Base-by-base conservation (phyloP, 92 coral and sea anemone species). In the Palythoa caribaeorum region DNA sequence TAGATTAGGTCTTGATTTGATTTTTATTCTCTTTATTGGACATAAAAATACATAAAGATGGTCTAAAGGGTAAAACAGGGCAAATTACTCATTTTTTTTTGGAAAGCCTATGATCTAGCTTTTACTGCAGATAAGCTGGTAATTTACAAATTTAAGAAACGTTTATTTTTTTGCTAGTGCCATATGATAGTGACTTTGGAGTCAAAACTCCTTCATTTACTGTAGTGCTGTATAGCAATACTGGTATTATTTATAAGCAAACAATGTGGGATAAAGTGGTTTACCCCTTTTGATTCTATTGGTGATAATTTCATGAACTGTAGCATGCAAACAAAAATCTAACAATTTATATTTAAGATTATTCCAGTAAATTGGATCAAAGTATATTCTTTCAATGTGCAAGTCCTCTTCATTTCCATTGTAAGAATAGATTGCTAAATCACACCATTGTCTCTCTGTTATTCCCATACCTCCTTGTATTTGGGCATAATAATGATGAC, bases 371-470 rank as follows among this genome's bases (percentile, higher is more conserved):
- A 76, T 38, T 72, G 92, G 92, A 62, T 89, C 88, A 84, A 83
- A 89, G 84, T 83, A 83, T 37, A 89, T 84, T 51, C 84, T 15
- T 66, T 89, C 92, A 57, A 89, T 69, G 63, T 89, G 92, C 13
- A 83, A 83, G 63, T 84, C 88, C 71, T 65, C 71, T 3, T 9
- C 37, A n/a, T 78, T 51, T 78, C 37, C 15, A 51, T 36, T 44
- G 35, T 40, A 14, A 44, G 55, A 21, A 62, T 85, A 85, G 17
- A 90, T 83, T 17, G 69, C 92, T 55, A 90, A 90, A 66, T 90
- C 90, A 90, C 86, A 90, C 92, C 92, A 85, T 16, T 51, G 84
- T 21, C 44, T 76, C 91, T 17, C 89, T 44, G 50, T 44, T 44
- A 2, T 44, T 44, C 50, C 50, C 50, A 55, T 55, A 55, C 62